phyloP scores from a whole-genome alignment of 2,113 vertebrate species.

The Trachemys scripta region DNA sequence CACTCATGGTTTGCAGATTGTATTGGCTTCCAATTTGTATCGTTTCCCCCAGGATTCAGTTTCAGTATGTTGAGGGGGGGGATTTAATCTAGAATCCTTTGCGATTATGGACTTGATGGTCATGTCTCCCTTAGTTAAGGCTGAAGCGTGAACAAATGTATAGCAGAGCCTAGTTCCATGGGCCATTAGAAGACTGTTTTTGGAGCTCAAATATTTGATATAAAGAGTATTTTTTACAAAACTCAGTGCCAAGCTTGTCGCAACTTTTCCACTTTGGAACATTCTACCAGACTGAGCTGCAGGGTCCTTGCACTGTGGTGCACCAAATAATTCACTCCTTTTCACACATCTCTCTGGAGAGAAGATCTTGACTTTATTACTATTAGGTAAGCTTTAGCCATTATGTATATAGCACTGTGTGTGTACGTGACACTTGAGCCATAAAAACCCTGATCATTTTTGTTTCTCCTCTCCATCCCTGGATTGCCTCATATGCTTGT shows the following conservation, averaged over 20 bases:
- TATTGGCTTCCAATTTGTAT: too few relatives aligned
- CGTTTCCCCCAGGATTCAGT: not conserved
- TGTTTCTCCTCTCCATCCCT: not conserved
- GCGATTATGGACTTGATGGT: rapidly evolving
- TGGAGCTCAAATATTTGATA: not conserved
- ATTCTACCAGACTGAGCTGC: rapidly evolving
- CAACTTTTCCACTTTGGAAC: not conserved
- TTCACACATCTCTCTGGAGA: not conserved
- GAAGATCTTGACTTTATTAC: not conserved
- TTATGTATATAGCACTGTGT: not conserved
- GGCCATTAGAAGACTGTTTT: not conserved
- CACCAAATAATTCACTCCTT: not conserved
- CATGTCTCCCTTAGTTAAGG: not conserved
- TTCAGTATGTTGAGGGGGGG: not conserved
- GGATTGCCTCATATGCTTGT: not conserved
- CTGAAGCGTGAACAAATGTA: rapidly evolving
- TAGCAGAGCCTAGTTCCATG: not conserved
- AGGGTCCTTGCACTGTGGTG: rapidly evolving
- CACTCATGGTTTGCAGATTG: not conserved
- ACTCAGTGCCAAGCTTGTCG: not conserved
- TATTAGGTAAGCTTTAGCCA: not conserved
- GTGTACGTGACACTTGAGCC: not conserved
- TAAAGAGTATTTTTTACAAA: not conserved
- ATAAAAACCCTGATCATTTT: not conserved
- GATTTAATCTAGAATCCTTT: not conserved